A percentile compares a stretch with the other conserved stretches of the same genome.
Evolutionary conservation across 2,113 vertebrate species (phyloP).

Genomic region (Spermophilus dauricus): DNA sequence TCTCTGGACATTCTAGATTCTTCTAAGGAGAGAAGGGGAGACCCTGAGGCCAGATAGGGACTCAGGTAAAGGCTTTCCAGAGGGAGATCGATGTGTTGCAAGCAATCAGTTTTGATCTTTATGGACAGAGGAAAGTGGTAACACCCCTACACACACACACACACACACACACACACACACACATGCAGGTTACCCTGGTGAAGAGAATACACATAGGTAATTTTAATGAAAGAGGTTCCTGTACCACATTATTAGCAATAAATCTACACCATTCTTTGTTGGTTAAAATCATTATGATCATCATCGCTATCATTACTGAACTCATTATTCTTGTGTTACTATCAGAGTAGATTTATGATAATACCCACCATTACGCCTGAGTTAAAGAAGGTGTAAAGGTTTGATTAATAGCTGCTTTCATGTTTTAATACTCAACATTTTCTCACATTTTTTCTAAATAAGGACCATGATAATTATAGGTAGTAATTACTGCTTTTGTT

Average conservation of each 20-base stretch:
- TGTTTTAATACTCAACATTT: constrained; percentile 91
- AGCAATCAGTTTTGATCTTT: constrained; percentile 59
- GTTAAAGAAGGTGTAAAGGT: constrained; percentile 94
- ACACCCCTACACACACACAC: constrained; percentile 24
- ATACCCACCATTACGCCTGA: constrained; percentile 91
- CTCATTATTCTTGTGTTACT: constrained; percentile 95
- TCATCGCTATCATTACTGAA: constrained; percentile 95
- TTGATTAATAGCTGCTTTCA: constrained; percentile 95
- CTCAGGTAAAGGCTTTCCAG: constrained; percentile 40
- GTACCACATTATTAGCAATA: constrained; percentile 95
- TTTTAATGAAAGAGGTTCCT: constrained; percentile 93
- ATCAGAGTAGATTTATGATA: constrained; percentile 95
- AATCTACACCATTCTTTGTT: constrained; percentile 95
- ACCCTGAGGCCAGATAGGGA: not conserved
- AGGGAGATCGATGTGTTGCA: constrained; percentile 53
- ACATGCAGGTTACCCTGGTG: constrained; percentile 79
- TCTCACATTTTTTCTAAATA: constrained; percentile 90
- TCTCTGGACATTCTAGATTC: constrained; percentile 31
- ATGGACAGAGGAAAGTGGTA: constrained; percentile 46
- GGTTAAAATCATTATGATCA: constrained; percentile 95
- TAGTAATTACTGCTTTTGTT: constrained; percentile 89
- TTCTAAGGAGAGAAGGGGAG: not conserved
- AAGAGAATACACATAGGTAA: constrained; percentile 90
- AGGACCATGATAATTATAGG: constrained; percentile 88
- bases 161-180: not conserved